Evolutionary conservation across 2,797 vertebrate species (phyloP).

Genomic region (Aphelocoma californica): DNA sequence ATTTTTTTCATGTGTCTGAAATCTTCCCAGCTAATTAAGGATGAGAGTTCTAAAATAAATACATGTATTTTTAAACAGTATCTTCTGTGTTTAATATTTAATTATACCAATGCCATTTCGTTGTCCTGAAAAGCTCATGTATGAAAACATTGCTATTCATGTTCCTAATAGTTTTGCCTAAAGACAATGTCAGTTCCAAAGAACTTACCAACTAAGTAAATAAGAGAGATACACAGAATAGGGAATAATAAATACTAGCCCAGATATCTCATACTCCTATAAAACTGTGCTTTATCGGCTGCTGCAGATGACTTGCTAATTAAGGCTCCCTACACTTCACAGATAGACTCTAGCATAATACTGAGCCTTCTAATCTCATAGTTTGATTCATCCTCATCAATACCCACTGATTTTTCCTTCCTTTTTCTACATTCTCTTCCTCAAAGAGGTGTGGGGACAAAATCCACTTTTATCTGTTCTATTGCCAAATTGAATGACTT

Average conservation of each 20-base stretch:
- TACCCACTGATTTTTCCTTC: background rate
- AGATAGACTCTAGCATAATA: background rate
- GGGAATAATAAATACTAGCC: background rate
- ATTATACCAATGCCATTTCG: background rate
- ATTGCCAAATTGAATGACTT: background rate
- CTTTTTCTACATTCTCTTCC: background rate
- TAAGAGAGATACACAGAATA: background rate
- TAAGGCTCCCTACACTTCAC: background rate
- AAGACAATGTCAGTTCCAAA: background rate
- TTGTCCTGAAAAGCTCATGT: background rate
- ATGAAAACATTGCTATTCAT: background rate
- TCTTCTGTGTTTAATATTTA: background rate
- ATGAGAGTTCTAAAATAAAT: background rate
- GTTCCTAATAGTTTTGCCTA: background rate
- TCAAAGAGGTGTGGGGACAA: background rate
- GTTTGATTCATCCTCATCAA: background rate
- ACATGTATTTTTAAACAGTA: background rate
- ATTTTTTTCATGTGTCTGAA: background rate
- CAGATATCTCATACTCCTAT: background rate
- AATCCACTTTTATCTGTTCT: background rate
- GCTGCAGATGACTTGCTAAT: background rate
- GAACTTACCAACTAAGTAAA: background rate
- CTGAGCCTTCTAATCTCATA: background rate
- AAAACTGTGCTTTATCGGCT: background rate
- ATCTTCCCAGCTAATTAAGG: background rate